Base-by-base conservation (phyloP, 2,888 invertebrate genomes). In the Pelosia muscerda region DNA sequence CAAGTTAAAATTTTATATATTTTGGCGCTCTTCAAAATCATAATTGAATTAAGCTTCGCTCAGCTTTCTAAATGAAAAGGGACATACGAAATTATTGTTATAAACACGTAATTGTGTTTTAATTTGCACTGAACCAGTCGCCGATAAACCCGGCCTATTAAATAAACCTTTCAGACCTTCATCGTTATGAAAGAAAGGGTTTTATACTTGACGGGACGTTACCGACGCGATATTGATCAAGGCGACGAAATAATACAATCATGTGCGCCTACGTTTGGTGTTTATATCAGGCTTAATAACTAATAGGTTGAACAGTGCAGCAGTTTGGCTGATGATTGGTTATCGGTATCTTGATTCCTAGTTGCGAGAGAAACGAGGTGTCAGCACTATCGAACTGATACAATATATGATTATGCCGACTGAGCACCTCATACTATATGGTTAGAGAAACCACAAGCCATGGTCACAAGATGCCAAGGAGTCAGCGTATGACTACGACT, bases 151-250 rank as follows among this genome's bases (percentile, higher is more conserved):
- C 72, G 59, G 64, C 71, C 71, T 76, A 80, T 81, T 82, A 74
- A 82, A 81, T 79, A 78, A 79, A 81, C 82, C 82, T 81, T 81
- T 75, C 75, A 77, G 70, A 77, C 74, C 75, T 77, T 75, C 73
- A 71, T 75, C 69, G 73, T 69, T 62, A 70, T 68, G 72, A 73
- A 69, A 74, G 65, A 61, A 68, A 65, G 60, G 62, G 65, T n/a
- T 66, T 63, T 59, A 55, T 54, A 25, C 22, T 63, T 60, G 13
- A 49, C 59, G 66, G 25, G 34, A 25, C 15, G 34, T 53, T 9
- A 22, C 53, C 62, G 56, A 65, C 10, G 56, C 19, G 55, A 53
- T 9, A 22, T 2, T n/a, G 1, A 5, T 9, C 11, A 5, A 31
- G 4, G 1, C n/a, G 22, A n/a, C 23, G 6, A 15, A 58, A 28